phyloP scores from a whole-genome alignment of 2,113 vertebrate species.

The Glaucomys volans region DNA sequence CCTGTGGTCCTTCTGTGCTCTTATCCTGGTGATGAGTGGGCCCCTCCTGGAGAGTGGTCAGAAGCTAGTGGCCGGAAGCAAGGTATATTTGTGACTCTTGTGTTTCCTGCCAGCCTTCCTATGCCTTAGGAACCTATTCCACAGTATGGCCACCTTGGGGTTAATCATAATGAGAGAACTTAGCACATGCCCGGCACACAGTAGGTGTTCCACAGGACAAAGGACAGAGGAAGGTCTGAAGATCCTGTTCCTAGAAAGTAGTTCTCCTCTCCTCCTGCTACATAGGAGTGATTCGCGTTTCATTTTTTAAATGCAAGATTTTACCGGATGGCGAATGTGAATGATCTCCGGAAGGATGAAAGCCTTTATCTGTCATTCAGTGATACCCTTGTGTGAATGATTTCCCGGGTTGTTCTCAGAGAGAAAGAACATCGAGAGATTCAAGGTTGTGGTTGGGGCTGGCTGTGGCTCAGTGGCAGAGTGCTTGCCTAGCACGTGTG shows the following conservation, averaged over 20 bases:
- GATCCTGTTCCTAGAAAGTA: too few species aligned
- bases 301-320: not conserved
- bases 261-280: not conserved
- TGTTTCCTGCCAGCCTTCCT: not conserved
- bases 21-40: not conserved
- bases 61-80: not conserved
- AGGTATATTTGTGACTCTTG: not conserved
- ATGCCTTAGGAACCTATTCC: not conserved
- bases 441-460: too few species aligned
- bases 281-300: not conserved
- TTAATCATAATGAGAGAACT: too few species aligned
- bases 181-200: not conserved
- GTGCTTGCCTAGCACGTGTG: too few species aligned
- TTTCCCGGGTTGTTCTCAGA: too few species aligned
- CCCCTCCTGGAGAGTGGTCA: not conserved
- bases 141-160: not conserved
- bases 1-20: not conserved
- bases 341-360: too few species aligned
- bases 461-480: too few species aligned
- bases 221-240: not conserved
- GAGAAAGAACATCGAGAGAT: too few species aligned
- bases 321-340: too few species aligned
- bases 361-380: too few species aligned
- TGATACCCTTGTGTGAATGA: too few species aligned
- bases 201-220: not conserved